Conservation (phyloP, 2,113 vertebrate genomes). For the Oenanthe oenanthe region DNA sequence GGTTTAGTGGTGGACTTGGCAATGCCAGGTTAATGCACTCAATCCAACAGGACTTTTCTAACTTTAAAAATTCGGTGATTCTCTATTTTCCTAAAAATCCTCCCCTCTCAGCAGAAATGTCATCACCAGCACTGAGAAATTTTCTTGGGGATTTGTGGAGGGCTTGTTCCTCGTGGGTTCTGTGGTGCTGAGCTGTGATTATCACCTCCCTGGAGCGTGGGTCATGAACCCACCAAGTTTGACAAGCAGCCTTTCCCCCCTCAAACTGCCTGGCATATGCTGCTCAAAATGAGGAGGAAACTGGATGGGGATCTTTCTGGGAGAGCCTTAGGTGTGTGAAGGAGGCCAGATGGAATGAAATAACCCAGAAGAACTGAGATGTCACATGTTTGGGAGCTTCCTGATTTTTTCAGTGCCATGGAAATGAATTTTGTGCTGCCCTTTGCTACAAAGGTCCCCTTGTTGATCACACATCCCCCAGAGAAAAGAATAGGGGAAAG, state of each 20-base stretch:
- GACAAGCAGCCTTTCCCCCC: neutral
- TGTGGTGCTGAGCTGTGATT: neutral
- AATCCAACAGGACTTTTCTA: rapidly evolving
- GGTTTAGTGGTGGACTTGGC: neutral
- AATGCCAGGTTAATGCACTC: neutral
- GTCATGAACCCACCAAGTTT: neutral
- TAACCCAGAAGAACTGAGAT: neutral
- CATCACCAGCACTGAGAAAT: neutral
- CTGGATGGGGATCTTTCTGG: neutral
- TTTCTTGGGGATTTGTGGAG: neutral
- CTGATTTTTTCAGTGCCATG: neutral
- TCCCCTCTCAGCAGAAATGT: neutral
- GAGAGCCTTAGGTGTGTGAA: neutral
- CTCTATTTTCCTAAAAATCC: neutral
- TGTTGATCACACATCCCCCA: neutral
- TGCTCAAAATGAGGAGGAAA: neutral
- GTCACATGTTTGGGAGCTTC: neutral
- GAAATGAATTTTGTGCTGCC: neutral
- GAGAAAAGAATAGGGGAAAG: neutral
- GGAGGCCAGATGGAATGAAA: neutral
- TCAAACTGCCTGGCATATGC: neutral
- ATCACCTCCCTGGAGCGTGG: rapidly evolving
- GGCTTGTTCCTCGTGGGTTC: neutral
- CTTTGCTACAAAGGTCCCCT: neutral
- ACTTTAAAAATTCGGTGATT: neutral